Evolutionary conservation across 1,140 invertebrate species (phyloP), one percentile per base, ranked within the genome.

Genomic region (Apis cerana): DNA sequence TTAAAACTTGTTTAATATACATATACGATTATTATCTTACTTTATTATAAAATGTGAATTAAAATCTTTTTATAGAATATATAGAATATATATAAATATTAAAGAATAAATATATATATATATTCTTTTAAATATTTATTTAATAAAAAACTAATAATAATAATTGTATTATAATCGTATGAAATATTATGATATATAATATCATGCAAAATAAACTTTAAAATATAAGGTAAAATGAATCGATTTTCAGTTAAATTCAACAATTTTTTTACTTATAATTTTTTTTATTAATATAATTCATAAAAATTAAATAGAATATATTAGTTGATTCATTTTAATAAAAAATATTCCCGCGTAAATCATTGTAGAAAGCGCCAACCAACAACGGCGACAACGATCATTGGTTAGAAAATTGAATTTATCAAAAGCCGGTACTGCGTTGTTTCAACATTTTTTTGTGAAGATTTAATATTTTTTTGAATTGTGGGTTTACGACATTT

Each of bases 331-430:
- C 21, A 17, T 58, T 74, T 68, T 1, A 23, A 50, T 19, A 23
- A n/a, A 59, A 50, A 68, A 1, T 54, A 5, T 82, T 77, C 80
- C 75, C 75, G 80, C 80, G 62, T 43, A 68, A 68, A 76, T 2
- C 19, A 9, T 27, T 7, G 23, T 23, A 21, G 23, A n/a, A 56
- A 58, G 75, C 80, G 64, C 13, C 11, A 59, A 59, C 75, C 59
- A 83, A 27, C 83, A 43, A 43, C 33, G 33, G 33, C 74, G 72
- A 54, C 77, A 27, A 19, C 43, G 33, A 13, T 48, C 65, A 50
- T 74, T 50, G 64, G 71, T 72, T 68, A 52, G 62, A 48, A 71
- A 70, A 85, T 86, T 87, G 62, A 72, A 80, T 82, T 62, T 80
- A 56, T 68, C 43, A 58, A 75, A 79, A 83, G 71, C 75, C 85